phyloP scores from a whole-genome alignment of 2,888 invertebrate species.

The Ophonus ardosiacus region DNA sequence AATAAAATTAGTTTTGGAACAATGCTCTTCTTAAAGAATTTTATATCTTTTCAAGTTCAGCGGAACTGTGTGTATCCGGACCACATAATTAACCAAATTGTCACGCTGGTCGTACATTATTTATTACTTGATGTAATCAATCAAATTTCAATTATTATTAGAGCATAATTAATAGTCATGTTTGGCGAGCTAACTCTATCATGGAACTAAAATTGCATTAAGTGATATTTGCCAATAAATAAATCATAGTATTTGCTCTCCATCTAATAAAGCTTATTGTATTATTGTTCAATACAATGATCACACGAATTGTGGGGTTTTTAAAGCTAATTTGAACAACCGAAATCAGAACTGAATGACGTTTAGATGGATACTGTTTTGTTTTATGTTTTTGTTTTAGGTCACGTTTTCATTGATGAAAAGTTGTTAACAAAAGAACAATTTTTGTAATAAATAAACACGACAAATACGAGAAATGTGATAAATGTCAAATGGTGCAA shows the following conservation, averaged over 20 bases:
- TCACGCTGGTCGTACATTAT: slow-evolving; percentile 19
- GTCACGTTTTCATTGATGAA: not conserved
- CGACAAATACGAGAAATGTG: not conserved
- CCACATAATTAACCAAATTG: slow-evolving; percentile 41
- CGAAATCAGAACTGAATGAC: not conserved
- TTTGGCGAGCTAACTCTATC: slow-evolving; percentile 2
- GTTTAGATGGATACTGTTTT: not conserved
- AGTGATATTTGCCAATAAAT: slow-evolving; percentile 35
- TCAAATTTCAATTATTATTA: slow-evolving; percentile 48
- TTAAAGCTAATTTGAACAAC: not conserved
- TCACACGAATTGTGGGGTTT: not conserved
- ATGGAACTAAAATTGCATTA: slow-evolving; percentile 23
- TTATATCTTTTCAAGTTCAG: slow-evolving; percentile 9
- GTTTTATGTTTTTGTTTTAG: not conserved
- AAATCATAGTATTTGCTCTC: slow-evolving; percentile 1
- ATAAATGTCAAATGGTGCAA: not conserved
- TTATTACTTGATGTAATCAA: slow-evolving; percentile 24
- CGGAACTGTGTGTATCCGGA: not conserved
- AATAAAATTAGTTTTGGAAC: slow-evolving; percentile 42
- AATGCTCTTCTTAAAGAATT: slow-evolving; percentile 13
- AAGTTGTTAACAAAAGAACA: not conserved
- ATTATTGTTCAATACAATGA: slow-evolving; percentile 27
- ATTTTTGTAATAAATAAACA: not conserved
- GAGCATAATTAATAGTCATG: slow-evolving; percentile 39
- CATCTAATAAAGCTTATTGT: slow-evolving; percentile 21